These are phyloP conservation scores for Hyles lineata DNA, from an alignment of 2,888 invertebrate genomes.

Conservation along the genomic window DNA sequence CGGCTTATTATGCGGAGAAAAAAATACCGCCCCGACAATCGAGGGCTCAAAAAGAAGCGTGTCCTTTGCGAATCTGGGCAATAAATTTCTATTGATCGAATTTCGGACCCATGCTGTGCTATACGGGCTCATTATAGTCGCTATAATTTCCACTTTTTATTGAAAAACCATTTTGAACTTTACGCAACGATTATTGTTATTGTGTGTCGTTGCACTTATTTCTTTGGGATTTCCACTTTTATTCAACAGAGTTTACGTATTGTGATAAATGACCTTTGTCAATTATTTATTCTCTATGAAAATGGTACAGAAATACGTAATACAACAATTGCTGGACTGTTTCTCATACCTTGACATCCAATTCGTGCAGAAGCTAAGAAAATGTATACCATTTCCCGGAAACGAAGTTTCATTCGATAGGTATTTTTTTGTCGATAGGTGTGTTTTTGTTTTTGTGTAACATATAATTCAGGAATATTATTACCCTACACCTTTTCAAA, in stretches of 20 bases:
- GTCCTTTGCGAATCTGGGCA: constrained; percentile 81
- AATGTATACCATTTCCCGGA: too few relatives aligned
- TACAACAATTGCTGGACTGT: too few relatives aligned
- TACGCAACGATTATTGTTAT: constrained; percentile 28
- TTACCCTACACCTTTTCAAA: too few relatives aligned
- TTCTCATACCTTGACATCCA: too few relatives aligned
- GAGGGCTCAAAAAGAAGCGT: constrained; percentile 72
- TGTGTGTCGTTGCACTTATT: not conserved
- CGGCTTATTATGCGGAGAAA: constrained; percentile 70
- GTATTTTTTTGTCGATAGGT: too few relatives aligned
- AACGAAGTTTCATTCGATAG: too few relatives aligned
- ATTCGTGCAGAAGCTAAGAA: too few relatives aligned
- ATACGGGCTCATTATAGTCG: constrained; percentile 82
- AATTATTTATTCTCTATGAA: too few relatives aligned
- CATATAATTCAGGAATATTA: too few relatives aligned
- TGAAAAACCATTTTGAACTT: constrained; percentile 42
- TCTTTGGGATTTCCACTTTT: not conserved
- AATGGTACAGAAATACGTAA: too few relatives aligned
- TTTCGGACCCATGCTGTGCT: constrained; percentile 81
- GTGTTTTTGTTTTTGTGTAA: too few relatives aligned
- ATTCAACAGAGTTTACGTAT: not conserved
- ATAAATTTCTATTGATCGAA: constrained; percentile 84
- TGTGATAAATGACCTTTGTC: too few relatives aligned
- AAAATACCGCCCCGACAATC: constrained; percentile 67
- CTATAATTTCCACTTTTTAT: constrained; percentile 71